Evolutionary conservation across 2,797 vertebrate genomes (phyloP), one percentile per base, ranked within the genome.

Genomic region (Diceros bicornis): DNA sequence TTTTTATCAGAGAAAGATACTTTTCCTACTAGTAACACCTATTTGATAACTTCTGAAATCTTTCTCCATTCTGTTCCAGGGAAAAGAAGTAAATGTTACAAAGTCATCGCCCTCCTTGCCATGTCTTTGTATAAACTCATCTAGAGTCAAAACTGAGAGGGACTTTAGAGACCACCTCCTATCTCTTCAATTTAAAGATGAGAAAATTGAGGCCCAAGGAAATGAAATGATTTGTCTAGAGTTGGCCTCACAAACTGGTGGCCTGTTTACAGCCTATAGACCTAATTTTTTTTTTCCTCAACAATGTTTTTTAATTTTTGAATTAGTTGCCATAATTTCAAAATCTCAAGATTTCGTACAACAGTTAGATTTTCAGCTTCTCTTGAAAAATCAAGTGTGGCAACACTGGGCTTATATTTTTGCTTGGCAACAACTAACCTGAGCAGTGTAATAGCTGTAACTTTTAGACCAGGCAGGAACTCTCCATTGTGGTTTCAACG

Each of bases 221-320:
- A 32, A 95, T 93, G 5, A 95, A 96, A 83, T 96, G 41, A 95
- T 61, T 93, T 93, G 44, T 92, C 29, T 69, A 93, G 87, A 90
- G 55, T 94, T 96, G 57, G 14, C 34, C 82, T 96, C 47, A 62
- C 59, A 94, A 87, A 68, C 34, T 87, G 18, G 69, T 83, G 9
- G 27, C 59, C 27, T 77, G 3, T 95, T 92, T 96, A 61, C 7
- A 92, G 55, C n/a, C 75, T 83, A 72, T 4, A 79, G 41, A 79
- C 1, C 29, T 68, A 57, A 27, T 61, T n/a, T 57, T 55, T 55
- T 32, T 32, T 7, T 32, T 61, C 21, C 55, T 41, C 74, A 59
- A 52, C 18, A 32, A 0, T 79, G 4, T 59, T 87, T 74, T 32
- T 85, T 29, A 88, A 77, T 61, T 92, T 96, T 96, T 95, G 0